Evolutionary conservation across 1,140 invertebrate genomes (phyloP).

Genomic region (Drosophila jambulina): DNA sequence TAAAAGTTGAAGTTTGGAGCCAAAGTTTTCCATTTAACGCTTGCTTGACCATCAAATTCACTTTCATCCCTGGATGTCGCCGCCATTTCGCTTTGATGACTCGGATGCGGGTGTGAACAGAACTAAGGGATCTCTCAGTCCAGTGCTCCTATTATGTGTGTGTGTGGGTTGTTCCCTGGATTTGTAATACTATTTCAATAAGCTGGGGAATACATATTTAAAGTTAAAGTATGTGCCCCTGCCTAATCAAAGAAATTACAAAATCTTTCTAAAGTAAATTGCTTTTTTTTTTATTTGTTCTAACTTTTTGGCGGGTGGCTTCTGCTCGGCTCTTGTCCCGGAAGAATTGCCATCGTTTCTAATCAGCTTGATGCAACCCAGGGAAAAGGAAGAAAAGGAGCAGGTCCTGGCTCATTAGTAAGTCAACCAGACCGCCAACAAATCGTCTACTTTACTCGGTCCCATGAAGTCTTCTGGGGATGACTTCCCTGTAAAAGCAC

Average conservation of each 20-base stretch:
- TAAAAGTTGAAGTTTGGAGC: constrained; percentile 47
- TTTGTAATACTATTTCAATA: background rate
- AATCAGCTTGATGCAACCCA: constrained; percentile 45
- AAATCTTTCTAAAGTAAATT: constrained; percentile 10
- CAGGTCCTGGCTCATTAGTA: constrained; percentile 64
- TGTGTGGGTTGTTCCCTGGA: background rate
- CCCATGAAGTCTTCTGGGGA: constrained; percentile 15
- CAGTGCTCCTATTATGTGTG: background rate
- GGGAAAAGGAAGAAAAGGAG: constrained; percentile 10
- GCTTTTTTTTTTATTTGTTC: constrained; percentile 27
- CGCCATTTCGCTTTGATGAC: constrained; percentile 58
- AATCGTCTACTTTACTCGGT: constrained; percentile 57
- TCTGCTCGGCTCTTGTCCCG: background rate
- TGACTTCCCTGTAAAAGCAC: constrained; percentile 35
- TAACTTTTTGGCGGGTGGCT: constrained; percentile 12
- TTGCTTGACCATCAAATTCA: constrained; percentile 68
- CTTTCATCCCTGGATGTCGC: constrained; percentile 57
- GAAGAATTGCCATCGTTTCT: constrained; percentile 40
- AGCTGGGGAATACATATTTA: constrained; percentile 1
- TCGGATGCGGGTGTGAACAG: constrained; percentile 48
- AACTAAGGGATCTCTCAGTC: constrained; percentile 16
- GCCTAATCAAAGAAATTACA: background rate
- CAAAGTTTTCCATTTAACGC: constrained; percentile 68
- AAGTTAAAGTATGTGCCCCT: too few relatives aligned
- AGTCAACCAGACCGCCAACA: constrained; percentile 63